Evolutionary conservation across 2,113 vertebrate species (phyloP).

Genomic region (Cyprinodon brontotheroides): DNA sequence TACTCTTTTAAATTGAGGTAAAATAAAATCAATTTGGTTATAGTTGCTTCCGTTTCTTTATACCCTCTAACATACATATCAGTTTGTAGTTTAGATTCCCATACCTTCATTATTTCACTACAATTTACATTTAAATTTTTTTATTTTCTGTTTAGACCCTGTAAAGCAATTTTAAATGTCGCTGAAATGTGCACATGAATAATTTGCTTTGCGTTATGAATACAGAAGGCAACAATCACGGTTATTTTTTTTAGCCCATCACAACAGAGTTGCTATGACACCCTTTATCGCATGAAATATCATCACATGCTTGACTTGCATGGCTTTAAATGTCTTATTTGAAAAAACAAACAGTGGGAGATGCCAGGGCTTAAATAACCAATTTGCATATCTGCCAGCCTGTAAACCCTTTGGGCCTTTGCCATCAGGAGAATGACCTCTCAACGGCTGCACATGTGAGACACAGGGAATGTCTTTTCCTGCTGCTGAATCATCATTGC

Average conservation of each 20-base stretch:
- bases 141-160: too few relatives aligned
- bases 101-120: too few relatives aligned
- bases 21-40: too few relatives aligned
- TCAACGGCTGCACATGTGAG: conserved; percentile 26
- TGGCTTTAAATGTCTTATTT: background rate
- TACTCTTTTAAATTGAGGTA: too few relatives aligned
- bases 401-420: conserved; percentile 16
- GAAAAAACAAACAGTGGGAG: conserved; percentile 14
- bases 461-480: conserved; percentile 18
- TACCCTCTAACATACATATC: too few relatives aligned
- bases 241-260: background rate
- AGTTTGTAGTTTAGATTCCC: too few relatives aligned
- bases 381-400: conserved; percentile 2
- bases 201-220: background rate
- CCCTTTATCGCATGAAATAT: background rate
- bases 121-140: too few relatives aligned
- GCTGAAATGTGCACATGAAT: too few relatives aligned
- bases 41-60: too few relatives aligned
- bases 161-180: too few relatives aligned
- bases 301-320: background rate
- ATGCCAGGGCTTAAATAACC: conserved; percentile 1
- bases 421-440: conserved; percentile 40
- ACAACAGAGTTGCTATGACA: background rate
- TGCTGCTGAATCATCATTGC: conserved; percentile 21
- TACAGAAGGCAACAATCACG: background rate